Percentiles rank a stretch among this genome's conserved stretches.
Evolutionary conservation across 2,113 vertebrate genomes (phyloP).

Genomic region (Benitochromis conjunctus): DNA sequence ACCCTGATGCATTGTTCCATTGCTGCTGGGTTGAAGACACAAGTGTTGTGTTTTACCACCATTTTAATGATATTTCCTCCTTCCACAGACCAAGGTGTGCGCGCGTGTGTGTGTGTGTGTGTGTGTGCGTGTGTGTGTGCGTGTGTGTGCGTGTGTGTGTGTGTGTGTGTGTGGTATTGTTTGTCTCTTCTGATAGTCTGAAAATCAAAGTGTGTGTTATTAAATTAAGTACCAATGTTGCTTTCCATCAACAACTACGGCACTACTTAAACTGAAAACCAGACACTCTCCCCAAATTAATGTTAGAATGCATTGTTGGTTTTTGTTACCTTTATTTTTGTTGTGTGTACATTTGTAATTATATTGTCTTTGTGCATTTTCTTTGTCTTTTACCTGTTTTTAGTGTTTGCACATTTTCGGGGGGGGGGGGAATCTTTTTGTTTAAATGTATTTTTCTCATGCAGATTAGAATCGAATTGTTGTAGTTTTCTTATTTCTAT

Average conservation of each 20-base stretch:
- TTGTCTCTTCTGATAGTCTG: neutral
- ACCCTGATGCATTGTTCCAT: neutral
- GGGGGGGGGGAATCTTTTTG: neutral
- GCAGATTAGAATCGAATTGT: neutral
- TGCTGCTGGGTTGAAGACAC: neutral
- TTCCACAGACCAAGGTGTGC: neutral
- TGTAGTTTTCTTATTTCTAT: neutral
- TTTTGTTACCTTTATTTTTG: neutral
- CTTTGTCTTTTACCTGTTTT: neutral
- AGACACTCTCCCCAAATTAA: neutral
- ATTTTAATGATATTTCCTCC: neutral
- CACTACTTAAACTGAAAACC: neutral
- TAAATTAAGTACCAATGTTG: neutral
- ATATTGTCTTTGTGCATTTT: neutral
- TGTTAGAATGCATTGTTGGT: neutral
- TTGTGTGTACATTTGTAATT: neutral
- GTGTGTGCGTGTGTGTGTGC: neutral
- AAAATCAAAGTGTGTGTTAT: neutral
- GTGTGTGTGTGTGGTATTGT: neutral
- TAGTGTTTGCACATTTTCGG: neutral
- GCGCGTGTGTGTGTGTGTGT: no score
- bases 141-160: neutral
- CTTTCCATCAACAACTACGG: neutral
- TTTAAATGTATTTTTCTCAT: neutral
- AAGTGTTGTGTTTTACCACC: rapidly evolving